phyloP scores from a whole-genome alignment of 2,797 vertebrate species.

The Paramormyrops hopkinsi region DNA sequence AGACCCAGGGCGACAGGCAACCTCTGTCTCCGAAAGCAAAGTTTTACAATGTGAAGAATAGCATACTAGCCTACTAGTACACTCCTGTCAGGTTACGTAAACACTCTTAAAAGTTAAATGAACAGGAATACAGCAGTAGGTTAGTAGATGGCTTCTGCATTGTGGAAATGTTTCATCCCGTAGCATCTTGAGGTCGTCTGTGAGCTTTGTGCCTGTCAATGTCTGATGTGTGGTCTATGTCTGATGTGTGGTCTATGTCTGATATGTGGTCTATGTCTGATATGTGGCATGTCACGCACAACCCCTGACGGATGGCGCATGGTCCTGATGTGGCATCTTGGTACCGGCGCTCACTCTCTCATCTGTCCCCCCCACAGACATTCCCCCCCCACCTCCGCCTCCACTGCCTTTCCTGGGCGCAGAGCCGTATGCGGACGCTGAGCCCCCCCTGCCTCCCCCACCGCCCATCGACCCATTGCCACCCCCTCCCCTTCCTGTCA shows the following conservation, averaged over 20 bases:
- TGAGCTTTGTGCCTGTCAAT: background rate
- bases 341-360: background rate
- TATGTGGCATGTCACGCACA: no score
- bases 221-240: no score
- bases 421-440: constrained; percentile 32
- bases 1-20: background rate
- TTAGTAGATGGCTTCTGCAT: background rate
- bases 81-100: no score
- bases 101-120: no score
- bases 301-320: no score
- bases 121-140: background rate
- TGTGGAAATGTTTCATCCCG: background rate
- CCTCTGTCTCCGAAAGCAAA: background rate
- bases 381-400: constrained; percentile 32
- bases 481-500: constrained; percentile 22
- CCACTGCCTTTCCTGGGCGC: constrained; percentile 25
- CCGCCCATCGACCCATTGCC: constrained; percentile 27
- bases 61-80: background rate
- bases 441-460: constrained; percentile 39
- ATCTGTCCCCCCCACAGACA: constrained; percentile 36
- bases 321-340: background rate
- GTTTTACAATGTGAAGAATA: background rate
- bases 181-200: background rate
- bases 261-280: no score
- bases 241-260: no score